phyloP scores from a whole-genome alignment of 2,888 invertebrate genomes.

The Myathropa florea region DNA sequence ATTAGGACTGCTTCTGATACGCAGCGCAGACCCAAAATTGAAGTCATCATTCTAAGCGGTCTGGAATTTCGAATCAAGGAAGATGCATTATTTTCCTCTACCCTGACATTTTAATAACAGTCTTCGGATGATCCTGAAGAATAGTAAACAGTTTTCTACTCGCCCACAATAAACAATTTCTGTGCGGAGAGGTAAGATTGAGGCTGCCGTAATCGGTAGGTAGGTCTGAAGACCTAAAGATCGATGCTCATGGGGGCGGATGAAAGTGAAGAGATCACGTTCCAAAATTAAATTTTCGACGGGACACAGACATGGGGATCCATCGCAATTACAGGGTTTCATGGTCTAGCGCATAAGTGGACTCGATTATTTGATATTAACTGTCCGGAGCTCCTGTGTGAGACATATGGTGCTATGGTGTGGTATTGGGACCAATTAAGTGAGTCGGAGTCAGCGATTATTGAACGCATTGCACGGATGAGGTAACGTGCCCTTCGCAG shows the following conservation, averaged over 20 bases:
- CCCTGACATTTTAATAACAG: constrained; percentile 81
- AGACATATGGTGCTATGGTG: constrained; percentile 35
- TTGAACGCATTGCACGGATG: too few species aligned
- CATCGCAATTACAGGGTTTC: constrained; percentile 62
- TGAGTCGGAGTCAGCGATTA: neutral
- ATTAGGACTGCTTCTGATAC: constrained; percentile 81
- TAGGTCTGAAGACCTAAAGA: constrained; percentile 54
- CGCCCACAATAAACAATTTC: constrained; percentile 67
- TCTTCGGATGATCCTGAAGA: constrained; percentile 68
- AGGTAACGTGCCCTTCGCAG: neutral
- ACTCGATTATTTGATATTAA: constrained; percentile 67
- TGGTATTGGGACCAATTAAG: constrained; percentile 9
- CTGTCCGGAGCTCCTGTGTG: constrained; percentile 61
- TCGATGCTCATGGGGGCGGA: constrained; percentile 70
- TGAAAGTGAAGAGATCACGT: constrained; percentile 71
- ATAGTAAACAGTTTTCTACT: constrained; percentile 69
- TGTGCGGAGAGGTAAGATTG: constrained; percentile 14
- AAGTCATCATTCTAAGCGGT: constrained; percentile 71
- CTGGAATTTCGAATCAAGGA: constrained; percentile 61
- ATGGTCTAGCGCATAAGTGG: constrained; percentile 63
- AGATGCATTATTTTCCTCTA: constrained; percentile 75
- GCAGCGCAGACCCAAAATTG: constrained; percentile 74
- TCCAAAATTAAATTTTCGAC: constrained; percentile 71
- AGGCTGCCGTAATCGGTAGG: constrained; percentile 68
- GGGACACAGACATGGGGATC: constrained; percentile 50